A percentile compares a stretch with the other conserved stretches of the same genome.
phyloP scores from a whole-genome alignment of 2,888 invertebrate genomes.

The Torymus auratus region DNA sequence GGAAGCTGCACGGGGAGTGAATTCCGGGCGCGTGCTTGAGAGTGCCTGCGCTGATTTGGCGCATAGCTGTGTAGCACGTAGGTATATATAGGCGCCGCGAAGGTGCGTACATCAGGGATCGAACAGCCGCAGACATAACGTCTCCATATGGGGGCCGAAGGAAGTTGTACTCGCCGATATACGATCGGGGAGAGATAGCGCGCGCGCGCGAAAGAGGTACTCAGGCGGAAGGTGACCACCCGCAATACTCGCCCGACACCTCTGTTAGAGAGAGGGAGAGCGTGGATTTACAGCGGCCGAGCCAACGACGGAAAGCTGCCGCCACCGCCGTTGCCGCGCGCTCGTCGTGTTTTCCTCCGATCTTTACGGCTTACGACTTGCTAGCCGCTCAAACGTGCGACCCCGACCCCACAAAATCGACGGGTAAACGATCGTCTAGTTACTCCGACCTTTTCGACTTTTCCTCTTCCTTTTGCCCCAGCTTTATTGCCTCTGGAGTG shows the following conservation, averaged over 20 bases:
- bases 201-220: constrained; percentile 57
- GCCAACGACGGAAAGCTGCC: constrained; percentile 17
- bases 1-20: constrained; percentile 36
- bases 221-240: constrained; percentile 71
- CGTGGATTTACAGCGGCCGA: constrained; percentile 64
- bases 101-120: background rate
- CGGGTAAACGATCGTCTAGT: background rate
- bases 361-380: constrained; percentile 26
- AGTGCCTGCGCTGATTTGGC: background rate
- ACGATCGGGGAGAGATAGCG: constrained; percentile 65
- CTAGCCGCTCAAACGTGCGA: background rate
- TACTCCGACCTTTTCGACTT: background rate
- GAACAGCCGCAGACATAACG: constrained; percentile 64
- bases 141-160: constrained; percentile 71
- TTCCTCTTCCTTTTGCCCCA: background rate
- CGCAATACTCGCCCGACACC: constrained; percentile 70
- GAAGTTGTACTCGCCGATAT: constrained; percentile 74
- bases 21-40: background rate
- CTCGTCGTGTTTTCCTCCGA: background rate
- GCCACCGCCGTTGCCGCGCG: background rate
- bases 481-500: no score
- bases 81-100: background rate
- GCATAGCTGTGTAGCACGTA: no score
- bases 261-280: constrained; percentile 62
- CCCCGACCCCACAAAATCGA: background rate